These are phyloP conservation scores for Cettia cetti DNA, from an alignment of 2,113 vertebrate genomes.

Conservation along the genomic window DNA sequence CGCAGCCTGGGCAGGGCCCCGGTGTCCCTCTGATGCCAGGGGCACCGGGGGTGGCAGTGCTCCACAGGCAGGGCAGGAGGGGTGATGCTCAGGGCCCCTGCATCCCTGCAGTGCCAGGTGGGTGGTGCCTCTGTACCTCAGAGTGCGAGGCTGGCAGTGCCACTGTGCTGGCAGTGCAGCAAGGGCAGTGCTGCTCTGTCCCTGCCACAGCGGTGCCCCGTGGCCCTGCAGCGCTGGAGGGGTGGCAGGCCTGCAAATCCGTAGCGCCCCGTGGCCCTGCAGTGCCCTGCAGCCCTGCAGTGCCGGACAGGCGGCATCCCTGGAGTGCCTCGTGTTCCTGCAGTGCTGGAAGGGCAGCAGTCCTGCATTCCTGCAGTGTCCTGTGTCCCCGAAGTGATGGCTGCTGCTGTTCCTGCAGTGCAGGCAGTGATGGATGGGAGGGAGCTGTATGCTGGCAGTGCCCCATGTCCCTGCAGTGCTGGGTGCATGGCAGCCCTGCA, in stretches of 20 bases:
- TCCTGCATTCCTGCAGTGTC: not conserved
- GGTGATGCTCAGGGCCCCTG: not conserved
- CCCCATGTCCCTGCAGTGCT: not conserved
- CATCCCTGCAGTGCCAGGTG: not conserved
- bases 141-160: not conserved
- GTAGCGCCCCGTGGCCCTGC: fast-evolving
- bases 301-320: fast-evolving
- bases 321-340: not conserved
- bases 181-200: not conserved
- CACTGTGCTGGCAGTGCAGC: not conserved
- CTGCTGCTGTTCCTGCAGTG: not conserved
- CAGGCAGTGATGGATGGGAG: not conserved
- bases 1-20: not conserved
- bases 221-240: not conserved
- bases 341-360: not conserved
- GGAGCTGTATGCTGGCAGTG: not conserved
- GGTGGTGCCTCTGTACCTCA: not conserved
- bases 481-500: not conserved
- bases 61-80: not conserved
- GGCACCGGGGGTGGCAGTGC: not conserved
- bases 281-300: not conserved
- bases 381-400: not conserved
- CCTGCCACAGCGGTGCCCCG: not conserved
- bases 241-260: not conserved
- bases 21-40: fast-evolving